A percentile compares a stretch with the other conserved stretches of the same genome.
Evolutionary conservation across 2,888 invertebrate genomes (phyloP).

Genomic region (Leptogaster cylindrica): DNA sequence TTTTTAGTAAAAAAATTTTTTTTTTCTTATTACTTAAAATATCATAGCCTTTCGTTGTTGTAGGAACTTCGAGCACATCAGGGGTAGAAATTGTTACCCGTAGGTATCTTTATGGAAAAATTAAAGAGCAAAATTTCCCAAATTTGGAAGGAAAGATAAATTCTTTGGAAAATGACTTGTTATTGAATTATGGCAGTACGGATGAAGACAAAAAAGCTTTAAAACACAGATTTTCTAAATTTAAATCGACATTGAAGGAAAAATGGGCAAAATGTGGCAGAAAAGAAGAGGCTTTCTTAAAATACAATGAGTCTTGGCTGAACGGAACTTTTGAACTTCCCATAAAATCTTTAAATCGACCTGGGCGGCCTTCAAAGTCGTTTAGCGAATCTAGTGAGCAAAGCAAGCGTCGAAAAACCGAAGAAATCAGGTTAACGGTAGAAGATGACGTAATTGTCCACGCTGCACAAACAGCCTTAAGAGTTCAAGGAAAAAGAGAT

Average conservation of each 20-base stretch:
- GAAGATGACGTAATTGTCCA: background rate
- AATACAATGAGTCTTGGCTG: constrained; percentile 3
- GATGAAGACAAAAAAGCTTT: too few species aligned
- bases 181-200: too few species aligned
- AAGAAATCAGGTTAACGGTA: background rate
- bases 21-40: too few species aligned
- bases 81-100: too few species aligned
- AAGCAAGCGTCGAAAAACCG: background rate
- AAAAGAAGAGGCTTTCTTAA: background rate
- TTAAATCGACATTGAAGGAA: constrained; percentile 1
- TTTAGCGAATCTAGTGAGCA: background rate
- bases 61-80: too few species aligned
- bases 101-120: too few species aligned
- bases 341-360: background rate
- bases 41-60: too few species aligned
- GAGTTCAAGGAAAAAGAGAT: background rate
- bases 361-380: constrained; percentile 6
- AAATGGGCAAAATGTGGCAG: background rate
- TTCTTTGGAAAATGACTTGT: too few species aligned
- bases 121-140: too few species aligned
- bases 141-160: too few species aligned
- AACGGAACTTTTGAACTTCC: constrained; percentile 2
- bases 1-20: too few species aligned
- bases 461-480: background rate
- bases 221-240: too few species aligned